Evolutionary conservation across 2,888 invertebrate species (phyloP).

Genomic region (Malthinus flaveolus): DNA sequence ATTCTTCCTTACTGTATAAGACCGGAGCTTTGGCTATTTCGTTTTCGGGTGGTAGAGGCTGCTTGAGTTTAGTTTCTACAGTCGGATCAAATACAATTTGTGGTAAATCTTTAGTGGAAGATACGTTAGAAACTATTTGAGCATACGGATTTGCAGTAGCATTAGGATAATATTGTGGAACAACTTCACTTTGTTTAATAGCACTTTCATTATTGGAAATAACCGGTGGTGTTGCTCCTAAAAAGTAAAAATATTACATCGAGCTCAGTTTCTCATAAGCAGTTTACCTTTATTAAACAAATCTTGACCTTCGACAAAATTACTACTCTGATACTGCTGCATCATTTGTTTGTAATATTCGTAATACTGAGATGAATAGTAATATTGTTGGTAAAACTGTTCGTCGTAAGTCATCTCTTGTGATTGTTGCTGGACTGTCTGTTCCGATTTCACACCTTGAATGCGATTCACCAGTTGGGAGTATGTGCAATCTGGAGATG

Average conservation of each 20-base stretch:
- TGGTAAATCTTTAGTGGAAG: constrained; percentile 41
- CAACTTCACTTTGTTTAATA: constrained; percentile 34
- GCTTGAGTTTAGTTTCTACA: constrained; percentile 9
- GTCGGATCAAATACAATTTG: not conserved
- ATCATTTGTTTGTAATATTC: constrained; percentile 52
- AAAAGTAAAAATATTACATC: not conserved
- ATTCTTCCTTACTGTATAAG: constrained; percentile 46
- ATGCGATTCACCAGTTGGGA: constrained; percentile 86
- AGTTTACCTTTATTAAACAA: constrained; percentile 14
- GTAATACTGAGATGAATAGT: constrained; percentile 51
- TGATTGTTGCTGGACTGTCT: constrained; percentile 53
- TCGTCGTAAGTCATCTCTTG: constrained; percentile 47
- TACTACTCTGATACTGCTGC: constrained; percentile 30
- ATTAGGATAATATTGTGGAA: constrained; percentile 46
- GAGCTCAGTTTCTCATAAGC: not conserved
- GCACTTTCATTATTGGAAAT: not conserved
- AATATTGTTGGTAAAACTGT: constrained; percentile 50
- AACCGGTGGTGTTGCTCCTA: not conserved
- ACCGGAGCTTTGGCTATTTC: constrained; percentile 50
- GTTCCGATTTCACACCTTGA: constrained; percentile 59
- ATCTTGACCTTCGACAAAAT: constrained; percentile 7
- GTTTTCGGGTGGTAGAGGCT: constrained; percentile 14
- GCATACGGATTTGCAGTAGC: constrained; percentile 48
- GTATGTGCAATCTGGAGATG: constrained; percentile 85
- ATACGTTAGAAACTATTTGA: constrained; percentile 50